Base-by-base conservation (phyloP, 2,797 vertebrate genomes). In the Gymnothorax reevesii region DNA sequence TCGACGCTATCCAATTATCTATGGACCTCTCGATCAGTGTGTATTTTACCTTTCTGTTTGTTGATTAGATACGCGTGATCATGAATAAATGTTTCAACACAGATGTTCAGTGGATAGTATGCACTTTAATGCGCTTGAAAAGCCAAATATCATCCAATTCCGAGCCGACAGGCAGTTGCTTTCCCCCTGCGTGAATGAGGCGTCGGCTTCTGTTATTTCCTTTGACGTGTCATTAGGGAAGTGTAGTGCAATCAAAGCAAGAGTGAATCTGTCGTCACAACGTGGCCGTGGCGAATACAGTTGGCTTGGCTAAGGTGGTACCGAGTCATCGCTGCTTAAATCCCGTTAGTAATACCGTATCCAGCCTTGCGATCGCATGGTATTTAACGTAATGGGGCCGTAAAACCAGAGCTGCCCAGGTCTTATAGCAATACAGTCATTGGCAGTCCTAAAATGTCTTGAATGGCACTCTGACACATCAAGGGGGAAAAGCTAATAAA, bases 61-160 rank as follows among this genome's bases (percentile, higher is more conserved):
- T 86, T 59, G 79, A 71, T 83, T 83, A 86, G 73, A 57, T 83
- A 64, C 25, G 4, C 54, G 22, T 57, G n/a, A 73, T 55, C 80
- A n/a, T 64, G 49, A 83, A 84, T 60, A 66, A 83, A 84, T 88
- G 87, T 89, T 91, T 89, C 89, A 87, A 86, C 88, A 89, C 86
- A 91, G 88, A 93, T 91, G 90, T 84, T 91, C 88, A 88, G 91
- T 90, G 91, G 85, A 90, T 92, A 42, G 91, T 93, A 93, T 94
- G 94, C 95, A 95, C 94, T 96, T 95, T 95, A 93, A 91, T 80
- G 52, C 55, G 77, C 10, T 64, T 79, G 22, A 64, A 84, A 83
- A 64, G 66, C 60, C 77, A 86, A 83, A 64, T 87, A 73, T 62
- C 7, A 13, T 10, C 7, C 17, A 15, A 59, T 60, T 62, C 83